Percentiles rank a stretch among this genome's conserved stretches.
phyloP scores from a whole-genome alignment of 2,888 invertebrate species.

The Peribatodes rhomboidaria region DNA sequence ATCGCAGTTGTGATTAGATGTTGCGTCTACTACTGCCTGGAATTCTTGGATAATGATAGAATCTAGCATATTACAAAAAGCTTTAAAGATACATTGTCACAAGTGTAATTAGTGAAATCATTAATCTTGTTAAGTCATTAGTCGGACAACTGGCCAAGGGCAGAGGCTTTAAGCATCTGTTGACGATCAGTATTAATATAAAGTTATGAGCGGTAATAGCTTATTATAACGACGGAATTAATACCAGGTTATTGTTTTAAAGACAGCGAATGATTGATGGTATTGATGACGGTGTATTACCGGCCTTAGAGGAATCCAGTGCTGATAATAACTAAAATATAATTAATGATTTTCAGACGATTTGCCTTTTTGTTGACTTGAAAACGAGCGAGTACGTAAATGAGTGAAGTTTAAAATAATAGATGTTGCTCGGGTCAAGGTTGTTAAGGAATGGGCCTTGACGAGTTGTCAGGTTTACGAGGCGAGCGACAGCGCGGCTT shows the following conservation, averaged over 20 bases:
- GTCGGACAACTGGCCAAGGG: conserved; percentile 77
- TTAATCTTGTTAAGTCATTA: conserved; percentile 81
- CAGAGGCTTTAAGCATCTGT: conserved; percentile 75
- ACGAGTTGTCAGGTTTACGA: conserved; percentile 55
- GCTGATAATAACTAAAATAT: conserved; percentile 46
- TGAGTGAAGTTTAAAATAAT: conserved; percentile 45
- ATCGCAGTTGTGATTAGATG: conserved; percentile 31
- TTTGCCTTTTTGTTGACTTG: conserved; percentile 38
- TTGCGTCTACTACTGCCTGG: conserved; percentile 46
- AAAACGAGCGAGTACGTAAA: conserved; percentile 42
- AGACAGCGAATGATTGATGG: conserved; percentile 79
- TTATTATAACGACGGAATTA: conserved; percentile 79
- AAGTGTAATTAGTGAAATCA: conserved; percentile 81
- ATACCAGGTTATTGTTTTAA: conserved; percentile 82
- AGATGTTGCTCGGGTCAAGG: conserved; percentile 57
- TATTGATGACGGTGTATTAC: conserved; percentile 56
- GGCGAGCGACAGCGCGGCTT: conserved; percentile 50
- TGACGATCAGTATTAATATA: conserved; percentile 77
- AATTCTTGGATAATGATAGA: conserved; percentile 43
- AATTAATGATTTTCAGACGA: conserved; percentile 49
- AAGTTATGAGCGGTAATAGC: conserved; percentile 75
- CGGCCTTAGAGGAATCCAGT: conserved; percentile 27
- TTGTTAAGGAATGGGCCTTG: conserved; percentile 50
- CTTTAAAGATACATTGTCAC: conserved; percentile 78
- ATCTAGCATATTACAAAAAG: conserved; percentile 65